These are phyloP conservation scores for Falco novaeseelandiae DNA, from an alignment of 2,797 vertebrate species.

Conservation along the genomic window DNA sequence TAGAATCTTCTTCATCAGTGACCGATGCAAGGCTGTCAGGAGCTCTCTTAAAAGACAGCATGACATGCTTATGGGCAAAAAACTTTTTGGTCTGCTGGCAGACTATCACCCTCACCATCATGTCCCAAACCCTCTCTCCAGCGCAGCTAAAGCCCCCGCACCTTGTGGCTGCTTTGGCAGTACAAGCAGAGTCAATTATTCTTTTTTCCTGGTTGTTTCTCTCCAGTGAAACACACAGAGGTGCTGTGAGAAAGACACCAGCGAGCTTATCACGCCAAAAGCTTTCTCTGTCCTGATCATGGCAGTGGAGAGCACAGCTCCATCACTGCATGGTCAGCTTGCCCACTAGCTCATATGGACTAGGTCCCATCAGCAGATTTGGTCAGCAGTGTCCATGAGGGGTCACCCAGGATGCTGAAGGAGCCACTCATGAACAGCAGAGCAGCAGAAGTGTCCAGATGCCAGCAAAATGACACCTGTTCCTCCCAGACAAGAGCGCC, in stretches of 20 bases:
- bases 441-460: neutral
- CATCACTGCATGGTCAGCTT: neutral
- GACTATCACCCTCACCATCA: neutral
- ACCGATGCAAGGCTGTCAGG: neutral
- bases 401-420: neutral
- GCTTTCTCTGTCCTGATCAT: neutral
- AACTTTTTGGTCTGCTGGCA: neutral
- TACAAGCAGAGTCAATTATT: neutral
- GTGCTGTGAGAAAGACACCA: neutral
- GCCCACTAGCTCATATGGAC: accelerated
- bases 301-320: neutral
- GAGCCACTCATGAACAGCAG: neutral
- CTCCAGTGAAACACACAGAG: neutral
- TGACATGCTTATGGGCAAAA: neutral
- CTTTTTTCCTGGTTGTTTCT: neutral
- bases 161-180: neutral
- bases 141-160: neutral
- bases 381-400: neutral
- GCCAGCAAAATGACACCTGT: neutral
- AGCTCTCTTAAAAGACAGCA: neutral
- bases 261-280: neutral
- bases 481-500: neutral
- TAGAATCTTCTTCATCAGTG: neutral
- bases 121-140: neutral
- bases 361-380: neutral